Evolutionary conservation across 2,113 vertebrate genomes (phyloP).

Genomic region (Colinus virginianus): DNA sequence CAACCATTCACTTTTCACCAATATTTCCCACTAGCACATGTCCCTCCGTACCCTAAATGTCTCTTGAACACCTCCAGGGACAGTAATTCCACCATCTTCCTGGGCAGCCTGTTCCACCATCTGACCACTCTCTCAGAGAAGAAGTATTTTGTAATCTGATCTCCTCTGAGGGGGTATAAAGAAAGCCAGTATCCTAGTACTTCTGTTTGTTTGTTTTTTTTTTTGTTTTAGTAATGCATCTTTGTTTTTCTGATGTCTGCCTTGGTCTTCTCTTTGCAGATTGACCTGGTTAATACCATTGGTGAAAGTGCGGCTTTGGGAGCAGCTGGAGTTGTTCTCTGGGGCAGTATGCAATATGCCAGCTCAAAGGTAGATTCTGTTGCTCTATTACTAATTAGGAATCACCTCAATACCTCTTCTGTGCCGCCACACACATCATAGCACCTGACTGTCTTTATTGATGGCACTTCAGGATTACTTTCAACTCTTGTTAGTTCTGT

Average conservation of each 20-base stretch:
- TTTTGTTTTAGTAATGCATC: not conserved
- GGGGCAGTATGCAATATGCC: constrained; percentile 81
- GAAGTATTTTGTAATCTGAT: not conserved
- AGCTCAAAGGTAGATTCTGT: constrained; percentile 67
- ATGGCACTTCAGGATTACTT: accelerated
- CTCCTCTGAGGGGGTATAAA: accelerated
- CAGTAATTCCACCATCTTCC: too few relatives aligned
- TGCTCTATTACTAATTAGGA: not conserved
- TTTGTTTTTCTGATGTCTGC: not conserved
- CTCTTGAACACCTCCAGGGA: too few relatives aligned
- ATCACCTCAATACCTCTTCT: not conserved
- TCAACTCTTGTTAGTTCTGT: not conserved
- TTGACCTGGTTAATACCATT: constrained; percentile 87
- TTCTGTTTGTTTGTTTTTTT: not conserved
- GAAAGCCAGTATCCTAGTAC: accelerated
- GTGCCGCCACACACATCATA: not conserved
- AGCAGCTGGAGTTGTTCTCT: constrained; percentile 90
- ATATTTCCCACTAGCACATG: too few relatives aligned
- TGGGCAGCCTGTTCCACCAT: too few relatives aligned
- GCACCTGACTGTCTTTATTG: not conserved
- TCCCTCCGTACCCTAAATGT: too few relatives aligned
- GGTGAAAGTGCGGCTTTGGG: constrained; percentile 92
- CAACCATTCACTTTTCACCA: too few relatives aligned
- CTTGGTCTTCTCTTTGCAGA: constrained; percentile 73
- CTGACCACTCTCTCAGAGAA: too few relatives aligned